phyloP scores from a whole-genome alignment of 2,113 vertebrate genomes.

The Colinus virginianus region DNA sequence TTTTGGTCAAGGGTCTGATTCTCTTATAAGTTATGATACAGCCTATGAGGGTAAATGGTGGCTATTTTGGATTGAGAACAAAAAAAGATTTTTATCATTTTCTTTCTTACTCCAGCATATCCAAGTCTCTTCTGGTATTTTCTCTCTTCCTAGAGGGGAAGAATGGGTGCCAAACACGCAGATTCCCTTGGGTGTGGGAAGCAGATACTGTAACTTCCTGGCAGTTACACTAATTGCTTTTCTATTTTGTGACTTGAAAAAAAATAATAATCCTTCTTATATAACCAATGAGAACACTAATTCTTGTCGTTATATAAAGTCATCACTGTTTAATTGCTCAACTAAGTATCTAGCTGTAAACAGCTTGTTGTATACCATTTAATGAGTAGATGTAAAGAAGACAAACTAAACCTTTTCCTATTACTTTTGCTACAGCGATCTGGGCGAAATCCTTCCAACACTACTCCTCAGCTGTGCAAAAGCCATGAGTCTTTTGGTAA shows the following conservation, averaged over 20 bases:
- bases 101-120: not conserved
- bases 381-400: not conserved
- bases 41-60: not conserved
- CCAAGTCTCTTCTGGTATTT: not conserved
- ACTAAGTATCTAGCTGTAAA: not conserved
- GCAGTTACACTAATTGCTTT: not conserved
- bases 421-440: constrained; percentile 82
- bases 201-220: not conserved
- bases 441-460: constrained; percentile 86
- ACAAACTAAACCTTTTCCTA: not conserved
- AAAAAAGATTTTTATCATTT: not conserved
- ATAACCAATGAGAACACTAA: not conserved
- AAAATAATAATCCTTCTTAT: not conserved
- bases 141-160: not conserved
- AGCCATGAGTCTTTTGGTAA: constrained; percentile 93
- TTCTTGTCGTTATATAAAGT: not conserved
- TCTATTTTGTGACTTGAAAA: not conserved
- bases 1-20: not conserved
- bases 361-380: not conserved
- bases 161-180: not conserved
- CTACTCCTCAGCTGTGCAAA: constrained; percentile 90
- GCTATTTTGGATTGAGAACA: not conserved
- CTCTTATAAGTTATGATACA: not conserved
- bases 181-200: not conserved
- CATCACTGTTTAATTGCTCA: not conserved